These are phyloP conservation scores for Oxygymnocypris stewartii DNA, from an alignment of 2,113 vertebrate genomes.

Conservation along the genomic window DNA sequence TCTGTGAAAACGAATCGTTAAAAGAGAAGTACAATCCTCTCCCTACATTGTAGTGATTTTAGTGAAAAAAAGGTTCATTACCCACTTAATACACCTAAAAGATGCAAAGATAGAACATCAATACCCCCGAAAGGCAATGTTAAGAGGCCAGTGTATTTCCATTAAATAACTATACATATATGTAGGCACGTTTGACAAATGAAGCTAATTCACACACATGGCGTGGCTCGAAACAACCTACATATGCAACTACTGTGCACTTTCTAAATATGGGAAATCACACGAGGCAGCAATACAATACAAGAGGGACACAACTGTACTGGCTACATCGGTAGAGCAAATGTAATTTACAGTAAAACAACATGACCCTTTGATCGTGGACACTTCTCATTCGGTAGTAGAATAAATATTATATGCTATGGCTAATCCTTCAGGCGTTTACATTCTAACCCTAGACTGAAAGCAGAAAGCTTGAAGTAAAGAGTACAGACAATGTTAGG, in stretches of 20 bases:
- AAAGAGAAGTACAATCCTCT: conserved; percentile 58
- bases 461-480: conserved; percentile 89
- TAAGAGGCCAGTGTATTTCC: conserved; percentile 74
- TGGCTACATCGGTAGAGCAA: conserved; percentile 85
- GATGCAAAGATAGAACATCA: conserved; percentile 56
- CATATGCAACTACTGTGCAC: conserved; percentile 82
- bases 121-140: conserved; percentile 73
- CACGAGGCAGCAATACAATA: conserved; percentile 80
- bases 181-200: conserved; percentile 77
- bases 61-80: conserved; percentile 37
- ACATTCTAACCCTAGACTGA: conserved; percentile 90
- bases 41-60: conserved; percentile 64
- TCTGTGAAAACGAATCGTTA: conserved; percentile 59
- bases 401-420: conserved; percentile 93
- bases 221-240: conserved; percentile 79
- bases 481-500: conserved; percentile 88
- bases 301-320: conserved; percentile 82
- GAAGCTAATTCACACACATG: conserved; percentile 79
- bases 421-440: conserved; percentile 88
- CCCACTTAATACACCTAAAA: conserved; percentile 61
- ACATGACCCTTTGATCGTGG: conserved; percentile 88
- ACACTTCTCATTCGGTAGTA: conserved; percentile 87
- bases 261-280: conserved; percentile 75
- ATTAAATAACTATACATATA: conserved; percentile 77
- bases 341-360: conserved; percentile 87